Conservation (phyloP, 2,888 invertebrate species). For the Drosophila leonis region DNA sequence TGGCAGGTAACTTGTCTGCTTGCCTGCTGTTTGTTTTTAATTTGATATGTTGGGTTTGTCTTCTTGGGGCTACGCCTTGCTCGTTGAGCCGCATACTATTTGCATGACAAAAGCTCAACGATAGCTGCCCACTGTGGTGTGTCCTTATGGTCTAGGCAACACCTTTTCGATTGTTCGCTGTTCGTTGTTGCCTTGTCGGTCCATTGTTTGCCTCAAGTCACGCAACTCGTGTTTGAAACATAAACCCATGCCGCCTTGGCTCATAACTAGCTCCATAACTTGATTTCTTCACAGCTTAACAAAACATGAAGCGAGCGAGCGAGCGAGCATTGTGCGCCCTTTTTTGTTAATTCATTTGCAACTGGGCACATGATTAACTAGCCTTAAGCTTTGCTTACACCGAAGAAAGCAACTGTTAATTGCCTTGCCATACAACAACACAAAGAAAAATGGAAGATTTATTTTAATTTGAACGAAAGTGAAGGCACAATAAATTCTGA, state of each 20-base stretch:
- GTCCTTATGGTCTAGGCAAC: constrained; percentile 57
- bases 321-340: constrained; percentile 35
- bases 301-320: constrained; percentile 32
- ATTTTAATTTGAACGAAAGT: constrained; percentile 1
- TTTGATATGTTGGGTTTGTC: constrained; percentile 64
- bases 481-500: not conserved
- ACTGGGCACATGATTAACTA: constrained; percentile 31
- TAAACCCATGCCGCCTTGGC: constrained; percentile 38
- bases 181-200: not conserved
- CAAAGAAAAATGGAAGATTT: not conserved
- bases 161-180: constrained; percentile 52
- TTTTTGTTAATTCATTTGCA: constrained; percentile 49
- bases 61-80: constrained; percentile 46
- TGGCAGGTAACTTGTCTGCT: constrained; percentile 42
- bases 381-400: not conserved
- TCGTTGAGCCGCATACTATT: constrained; percentile 65
- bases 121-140: constrained; percentile 48
- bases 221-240: constrained; percentile 49
- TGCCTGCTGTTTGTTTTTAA: constrained; percentile 72
- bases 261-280: constrained; percentile 57
- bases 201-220: constrained; percentile 67
- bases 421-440: not conserved
- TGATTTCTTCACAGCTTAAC: constrained; percentile 58
- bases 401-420: constrained; percentile 6
- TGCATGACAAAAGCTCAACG: constrained; percentile 78